Conservation (phyloP, 53 echinoderm and acorn worm genomes). For the Holothuria leucospilota region DNA sequence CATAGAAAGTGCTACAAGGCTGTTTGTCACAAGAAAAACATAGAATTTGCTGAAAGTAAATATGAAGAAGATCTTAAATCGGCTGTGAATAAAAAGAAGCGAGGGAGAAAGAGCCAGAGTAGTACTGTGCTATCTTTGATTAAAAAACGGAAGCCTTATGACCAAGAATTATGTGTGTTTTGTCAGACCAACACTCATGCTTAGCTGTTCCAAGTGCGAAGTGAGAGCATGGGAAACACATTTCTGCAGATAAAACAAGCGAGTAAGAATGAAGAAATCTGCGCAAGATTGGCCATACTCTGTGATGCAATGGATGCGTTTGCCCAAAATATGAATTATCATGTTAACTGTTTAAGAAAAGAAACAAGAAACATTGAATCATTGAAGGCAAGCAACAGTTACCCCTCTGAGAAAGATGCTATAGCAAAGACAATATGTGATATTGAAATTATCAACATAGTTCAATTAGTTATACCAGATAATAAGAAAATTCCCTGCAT, state of each 20-base stretch:
- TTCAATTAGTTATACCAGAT: constrained; percentile 18
- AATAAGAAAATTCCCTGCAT: constrained; percentile 32
- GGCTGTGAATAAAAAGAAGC: not conserved
- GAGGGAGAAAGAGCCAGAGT: too few species aligned
- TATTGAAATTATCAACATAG: constrained; percentile 51
- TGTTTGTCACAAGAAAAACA: constrained; percentile 3
- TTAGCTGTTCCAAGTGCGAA: not conserved
- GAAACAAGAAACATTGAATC: constrained; percentile 17
- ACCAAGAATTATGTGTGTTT: not conserved
- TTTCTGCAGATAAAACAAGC: constrained; percentile 18
- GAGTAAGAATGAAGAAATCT: constrained; percentile 27
- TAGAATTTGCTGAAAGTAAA: not conserved
- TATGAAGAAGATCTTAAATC: not conserved
- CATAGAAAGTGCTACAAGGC: constrained; percentile 18
- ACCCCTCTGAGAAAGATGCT: constrained; percentile 1
- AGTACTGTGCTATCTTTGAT: too few species aligned
- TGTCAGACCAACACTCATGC: constrained; percentile 6
- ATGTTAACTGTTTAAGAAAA: constrained; percentile 20
- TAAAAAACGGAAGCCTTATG: too few species aligned
- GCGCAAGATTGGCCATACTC: constrained; percentile 33
- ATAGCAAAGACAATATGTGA: constrained; percentile 38
- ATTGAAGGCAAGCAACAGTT: not conserved
- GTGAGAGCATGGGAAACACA: constrained; percentile 36
- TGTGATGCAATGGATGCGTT: constrained; percentile 31
- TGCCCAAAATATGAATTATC: not conserved